Conservation (phyloP, 64 coral and sea anemone genomes). For the Dendronephthya gigantea region DNA sequence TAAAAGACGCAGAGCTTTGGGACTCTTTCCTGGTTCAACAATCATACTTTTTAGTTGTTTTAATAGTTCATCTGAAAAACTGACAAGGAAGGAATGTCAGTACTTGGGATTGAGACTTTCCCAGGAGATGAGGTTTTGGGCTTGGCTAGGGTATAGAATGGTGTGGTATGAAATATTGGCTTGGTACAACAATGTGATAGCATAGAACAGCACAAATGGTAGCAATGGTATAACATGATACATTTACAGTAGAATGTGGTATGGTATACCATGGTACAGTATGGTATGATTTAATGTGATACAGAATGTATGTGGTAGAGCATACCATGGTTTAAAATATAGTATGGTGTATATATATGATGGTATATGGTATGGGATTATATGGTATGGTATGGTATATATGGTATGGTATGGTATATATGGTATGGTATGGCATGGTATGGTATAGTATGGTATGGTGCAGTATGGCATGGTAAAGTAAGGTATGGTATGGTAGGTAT, state of each 20-base stretch:
- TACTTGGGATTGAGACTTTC: background rate
- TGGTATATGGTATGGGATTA: background rate
- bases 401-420: background rate
- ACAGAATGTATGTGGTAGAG: too few relatives aligned
- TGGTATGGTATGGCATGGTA: background rate
- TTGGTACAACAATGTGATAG: too few relatives aligned
- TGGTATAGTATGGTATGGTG: background rate
- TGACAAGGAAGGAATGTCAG: background rate
- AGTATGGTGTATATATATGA: background rate
- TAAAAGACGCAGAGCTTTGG: background rate
- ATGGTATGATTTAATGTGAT: too few relatives aligned
- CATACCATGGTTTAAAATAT: background rate
- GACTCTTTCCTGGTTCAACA: background rate
- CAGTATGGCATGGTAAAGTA: background rate
- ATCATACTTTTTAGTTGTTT: slow-evolving; percentile 11
- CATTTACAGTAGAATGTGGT: too few relatives aligned
- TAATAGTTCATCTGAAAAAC: slow-evolving; percentile 12
- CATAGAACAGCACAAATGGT: too few relatives aligned
- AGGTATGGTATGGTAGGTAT: too few relatives aligned
- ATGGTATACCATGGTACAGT: background rate
- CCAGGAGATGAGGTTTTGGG: background rate
- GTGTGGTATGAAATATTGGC: background rate
- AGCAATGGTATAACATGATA: too few relatives aligned
- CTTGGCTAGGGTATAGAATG: background rate
- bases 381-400: background rate